A percentile compares a stretch with the other conserved stretches of the same genome.
Conservation (phyloP, 30 jellyfish, hydroid and myxozoan species). For the Aurelia aurita complex sp. Pacific region DNA sequence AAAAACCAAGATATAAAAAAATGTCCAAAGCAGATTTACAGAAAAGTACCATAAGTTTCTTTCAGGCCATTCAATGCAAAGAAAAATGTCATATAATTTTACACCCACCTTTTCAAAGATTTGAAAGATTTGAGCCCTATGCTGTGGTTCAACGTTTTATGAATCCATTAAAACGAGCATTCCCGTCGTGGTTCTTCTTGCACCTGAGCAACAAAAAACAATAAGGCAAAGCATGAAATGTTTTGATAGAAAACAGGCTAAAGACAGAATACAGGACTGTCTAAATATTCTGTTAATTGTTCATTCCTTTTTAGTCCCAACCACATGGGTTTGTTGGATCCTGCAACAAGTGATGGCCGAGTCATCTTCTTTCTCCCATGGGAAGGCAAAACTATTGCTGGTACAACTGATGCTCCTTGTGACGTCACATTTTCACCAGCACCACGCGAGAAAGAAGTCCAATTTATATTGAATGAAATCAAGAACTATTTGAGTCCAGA, state of each 20-base stretch:
- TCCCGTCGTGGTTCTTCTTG: too few relatives aligned
- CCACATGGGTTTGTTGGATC: conserved; percentile 93
- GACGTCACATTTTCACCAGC: conserved; percentile 80
- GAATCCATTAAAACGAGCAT: too few relatives aligned
- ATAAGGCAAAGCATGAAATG: too few relatives aligned
- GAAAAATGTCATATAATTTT: too few relatives aligned
- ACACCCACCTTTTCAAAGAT: too few relatives aligned
- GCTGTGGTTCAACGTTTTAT: too few relatives aligned
- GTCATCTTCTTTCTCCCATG: conserved; percentile 98
- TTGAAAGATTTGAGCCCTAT: too few relatives aligned
- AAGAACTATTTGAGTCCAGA: conserved; percentile 73
- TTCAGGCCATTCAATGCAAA: too few relatives aligned
- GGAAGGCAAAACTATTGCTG: conserved; percentile 99
- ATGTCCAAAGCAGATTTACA: too few relatives aligned
- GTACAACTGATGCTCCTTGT: conserved; percentile 97
- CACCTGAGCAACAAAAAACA: too few relatives aligned
- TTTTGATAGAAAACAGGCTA: background rate
- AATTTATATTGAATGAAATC: conserved; percentile 83
- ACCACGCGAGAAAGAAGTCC: conserved; percentile 89
- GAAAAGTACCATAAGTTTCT: too few relatives aligned
- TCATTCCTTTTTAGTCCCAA: conserved; percentile 66
- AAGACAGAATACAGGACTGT: background rate
- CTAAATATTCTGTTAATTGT: background rate
- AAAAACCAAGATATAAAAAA: too few relatives aligned
- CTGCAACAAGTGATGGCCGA: conserved; percentile 98